Evolutionary conservation across 2,113 vertebrate genomes (phyloP).

Genomic region (Microcebus griseorufus): DNA sequence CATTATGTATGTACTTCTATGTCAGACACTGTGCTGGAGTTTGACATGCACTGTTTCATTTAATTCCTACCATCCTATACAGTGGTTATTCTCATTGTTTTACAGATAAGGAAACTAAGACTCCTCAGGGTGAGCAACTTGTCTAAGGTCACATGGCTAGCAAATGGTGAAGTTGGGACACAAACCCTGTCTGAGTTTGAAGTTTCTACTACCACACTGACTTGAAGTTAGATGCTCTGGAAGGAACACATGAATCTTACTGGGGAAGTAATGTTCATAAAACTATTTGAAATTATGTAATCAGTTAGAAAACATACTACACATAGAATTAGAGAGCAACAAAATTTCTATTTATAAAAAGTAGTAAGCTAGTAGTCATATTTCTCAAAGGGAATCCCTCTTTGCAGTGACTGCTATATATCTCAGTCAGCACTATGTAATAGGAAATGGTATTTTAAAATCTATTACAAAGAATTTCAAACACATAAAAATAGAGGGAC

Average conservation of each 20-base stretch:
- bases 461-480: conserved; percentile 20
- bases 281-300: conserved; percentile 19
- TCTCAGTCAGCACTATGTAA: background rate
- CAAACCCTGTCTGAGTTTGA: background rate
- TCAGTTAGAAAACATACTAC: background rate
- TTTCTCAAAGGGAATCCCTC: conserved; percentile 6
- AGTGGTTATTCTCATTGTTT: conserved; percentile 18
- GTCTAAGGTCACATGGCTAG: conserved; percentile 4
- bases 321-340: background rate
- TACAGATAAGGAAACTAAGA: conserved; percentile 30
- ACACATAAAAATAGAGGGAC: conserved; percentile 32
- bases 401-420: background rate
- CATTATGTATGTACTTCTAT: background rate
- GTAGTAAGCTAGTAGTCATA: background rate
- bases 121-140: background rate
- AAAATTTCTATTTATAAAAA: conserved; percentile 16
- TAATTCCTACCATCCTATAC: background rate
- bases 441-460: conserved; percentile 7
- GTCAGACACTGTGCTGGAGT: background rate
- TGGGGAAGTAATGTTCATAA: conserved; percentile 11
- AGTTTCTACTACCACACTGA: background rate
- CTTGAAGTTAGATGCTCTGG: conserved; percentile 7
- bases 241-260: conserved; percentile 32
- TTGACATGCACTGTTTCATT: background rate
- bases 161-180: background rate